phyloP scores from a whole-genome alignment of 2,113 vertebrate species.

The Rhineura floridana region DNA sequence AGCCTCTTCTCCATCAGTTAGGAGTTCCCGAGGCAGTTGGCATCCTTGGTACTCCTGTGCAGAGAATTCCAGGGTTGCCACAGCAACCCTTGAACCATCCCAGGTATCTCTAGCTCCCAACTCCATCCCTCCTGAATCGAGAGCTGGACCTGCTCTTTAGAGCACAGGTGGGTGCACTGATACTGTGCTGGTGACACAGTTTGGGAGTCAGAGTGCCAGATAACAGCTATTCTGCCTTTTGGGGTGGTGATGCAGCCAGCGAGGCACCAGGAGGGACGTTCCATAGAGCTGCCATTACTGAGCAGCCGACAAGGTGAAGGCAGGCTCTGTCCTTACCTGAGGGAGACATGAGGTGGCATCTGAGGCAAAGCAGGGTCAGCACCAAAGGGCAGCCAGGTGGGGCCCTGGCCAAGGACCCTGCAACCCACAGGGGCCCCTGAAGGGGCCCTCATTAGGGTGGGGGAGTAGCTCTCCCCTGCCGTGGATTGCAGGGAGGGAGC shows the following conservation, averaged over 20 bases:
- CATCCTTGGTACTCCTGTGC: no score
- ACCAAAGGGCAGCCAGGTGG: no score
- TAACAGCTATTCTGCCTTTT: background rate
- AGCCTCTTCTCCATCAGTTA: background rate
- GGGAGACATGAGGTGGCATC: background rate
- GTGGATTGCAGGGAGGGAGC: no score
- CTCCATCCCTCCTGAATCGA: background rate
- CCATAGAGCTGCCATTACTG: background rate
- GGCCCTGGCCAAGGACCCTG: no score
- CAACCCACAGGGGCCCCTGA: no score
- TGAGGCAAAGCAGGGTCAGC: no score
- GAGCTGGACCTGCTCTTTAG: background rate
- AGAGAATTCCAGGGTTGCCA: background rate
- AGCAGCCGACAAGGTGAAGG: background rate
- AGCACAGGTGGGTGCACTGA: background rate
- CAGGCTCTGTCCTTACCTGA: background rate
- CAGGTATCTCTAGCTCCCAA: background rate
- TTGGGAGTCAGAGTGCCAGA: background rate
- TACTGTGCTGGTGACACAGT: background rate
- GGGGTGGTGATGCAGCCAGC: no score
- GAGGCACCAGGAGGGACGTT: background rate
- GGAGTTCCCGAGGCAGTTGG: background rate
- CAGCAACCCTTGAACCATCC: background rate
- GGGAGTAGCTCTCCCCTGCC: no score
- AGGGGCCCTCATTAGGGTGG: no score